These are phyloP conservation scores for Acridotheres tristis DNA, from an alignment of 2,797 vertebrate genomes.

Conservation along the genomic window DNA sequence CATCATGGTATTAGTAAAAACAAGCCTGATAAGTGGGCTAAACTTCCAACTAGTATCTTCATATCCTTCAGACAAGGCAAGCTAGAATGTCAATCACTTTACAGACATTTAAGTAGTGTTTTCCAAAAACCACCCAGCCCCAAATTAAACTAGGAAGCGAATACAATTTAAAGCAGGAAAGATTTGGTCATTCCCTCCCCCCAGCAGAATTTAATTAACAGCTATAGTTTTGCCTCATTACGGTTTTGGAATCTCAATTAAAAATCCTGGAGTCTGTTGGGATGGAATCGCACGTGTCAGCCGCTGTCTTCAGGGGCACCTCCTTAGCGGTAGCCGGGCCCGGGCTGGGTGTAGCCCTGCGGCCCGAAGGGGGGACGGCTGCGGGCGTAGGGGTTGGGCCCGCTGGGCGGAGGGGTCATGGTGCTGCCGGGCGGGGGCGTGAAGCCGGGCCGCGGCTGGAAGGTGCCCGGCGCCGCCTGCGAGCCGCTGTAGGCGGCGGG, in stretches of 20 bases:
- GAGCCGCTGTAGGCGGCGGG: constrained; percentile 87
- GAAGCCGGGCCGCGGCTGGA: constrained; percentile 89
- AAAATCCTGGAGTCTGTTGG: constrained; percentile 71
- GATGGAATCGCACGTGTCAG: constrained; percentile 39
- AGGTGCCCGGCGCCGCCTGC: constrained; percentile 82
- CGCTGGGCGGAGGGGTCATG: constrained; percentile 88
- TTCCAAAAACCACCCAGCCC: constrained; percentile 51
- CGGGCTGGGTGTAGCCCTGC: constrained; percentile 93
- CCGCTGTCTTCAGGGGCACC: not conserved
- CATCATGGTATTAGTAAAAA: constrained; percentile 78
- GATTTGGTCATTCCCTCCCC: constrained; percentile 64
- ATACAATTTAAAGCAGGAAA: constrained; percentile 78
- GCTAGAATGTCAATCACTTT: constrained; percentile 75
- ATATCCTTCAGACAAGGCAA: constrained; percentile 68
- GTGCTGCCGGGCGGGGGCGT: constrained; percentile 88
- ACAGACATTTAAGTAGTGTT: constrained; percentile 72
- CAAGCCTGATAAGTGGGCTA: constrained; percentile 71
- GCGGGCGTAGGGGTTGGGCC: constrained; percentile 92
- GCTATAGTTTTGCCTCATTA: constrained; percentile 63
- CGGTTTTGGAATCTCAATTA: constrained; percentile 65
- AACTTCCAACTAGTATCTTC: constrained; percentile 69
- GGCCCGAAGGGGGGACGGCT: constrained; percentile 89
- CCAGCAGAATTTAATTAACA: constrained; percentile 67
- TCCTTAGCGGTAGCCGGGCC: constrained; percentile 90
- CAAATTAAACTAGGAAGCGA: constrained; percentile 74